Evolutionary conservation across 2,888 invertebrate species (phyloP).

Genomic region (Lithosia quadra): DNA sequence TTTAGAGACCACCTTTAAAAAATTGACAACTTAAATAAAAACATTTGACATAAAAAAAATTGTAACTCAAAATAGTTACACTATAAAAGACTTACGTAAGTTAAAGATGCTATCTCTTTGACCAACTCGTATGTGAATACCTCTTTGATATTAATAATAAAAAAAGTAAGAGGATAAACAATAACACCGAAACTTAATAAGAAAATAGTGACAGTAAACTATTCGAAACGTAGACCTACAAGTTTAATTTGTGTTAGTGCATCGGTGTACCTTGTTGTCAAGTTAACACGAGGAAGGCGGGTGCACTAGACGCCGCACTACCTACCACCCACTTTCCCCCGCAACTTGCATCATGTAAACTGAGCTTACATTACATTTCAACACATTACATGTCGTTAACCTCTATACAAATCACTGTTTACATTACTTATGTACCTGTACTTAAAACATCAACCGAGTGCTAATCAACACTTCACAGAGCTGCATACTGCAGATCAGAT

Average conservation of each 20-base stretch:
- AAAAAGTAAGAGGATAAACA: not conserved
- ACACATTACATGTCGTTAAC: slow-evolving; percentile 62
- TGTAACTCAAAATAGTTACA: no score
- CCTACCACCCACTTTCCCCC: slow-evolving; percentile 60
- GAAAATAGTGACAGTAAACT: not conserved
- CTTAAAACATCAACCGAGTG: slow-evolving; percentile 55
- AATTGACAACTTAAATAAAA: no score
- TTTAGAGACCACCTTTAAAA: no score
- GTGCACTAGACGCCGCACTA: slow-evolving; percentile 40
- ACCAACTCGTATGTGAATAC: no score
- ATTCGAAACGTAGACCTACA: not conserved
- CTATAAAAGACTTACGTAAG: no score
- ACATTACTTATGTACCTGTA: slow-evolving; percentile 54
- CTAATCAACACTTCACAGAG: slow-evolving; percentile 58
- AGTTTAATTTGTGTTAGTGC: not conserved
- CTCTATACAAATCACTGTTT: slow-evolving; percentile 62
- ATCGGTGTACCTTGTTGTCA: slow-evolving; percentile 8
- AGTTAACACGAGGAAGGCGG: slow-evolving; percentile 18
- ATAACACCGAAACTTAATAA: not conserved
- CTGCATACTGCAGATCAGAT: slow-evolving; percentile 46
- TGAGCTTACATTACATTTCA: slow-evolving; percentile 56
- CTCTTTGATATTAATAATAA: not conserved
- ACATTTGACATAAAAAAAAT: no score
- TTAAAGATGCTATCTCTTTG: no score
- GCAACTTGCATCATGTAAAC: slow-evolving; percentile 52